Evolutionary conservation across 2,113 vertebrate genomes (phyloP), one percentile per base, ranked within the genome.

Genomic region (Eptesicus fuscus): DNA sequence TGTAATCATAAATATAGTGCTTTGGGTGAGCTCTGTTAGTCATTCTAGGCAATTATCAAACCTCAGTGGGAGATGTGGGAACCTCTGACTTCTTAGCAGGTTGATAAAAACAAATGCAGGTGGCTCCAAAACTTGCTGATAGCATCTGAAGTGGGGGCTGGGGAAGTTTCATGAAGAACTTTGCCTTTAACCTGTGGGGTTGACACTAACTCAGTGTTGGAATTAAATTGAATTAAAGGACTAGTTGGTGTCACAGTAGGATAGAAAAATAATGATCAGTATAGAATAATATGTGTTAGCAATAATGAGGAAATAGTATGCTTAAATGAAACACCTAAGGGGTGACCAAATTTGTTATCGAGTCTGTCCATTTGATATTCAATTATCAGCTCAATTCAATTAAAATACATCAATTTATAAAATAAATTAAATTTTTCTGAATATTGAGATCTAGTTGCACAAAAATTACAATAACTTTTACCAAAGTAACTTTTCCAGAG

Each of bases 401-500:
- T 70, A 86, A 92, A 80, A 32, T 35, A 65, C 76, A 83, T 83
- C 28, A 14, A 84, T 32, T 74, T 44, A 53, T 6, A 67, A 88
- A 93, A 63, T 9, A 92, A 89, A 82, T 37, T 35, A 79, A 59
- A 40, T 30, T 53, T 32, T 83, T 77, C 63, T 88, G 32, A 37
- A 5, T 65, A 89, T 30, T 78, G 30, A 95, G 28, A 71, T 63
- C 65, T 84, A 82, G 20, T 70, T 79, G 76, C 51, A 83, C 18
- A 93, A 30, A 96, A 95, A 94, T 90, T 42, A 87, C 47, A 91
- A 44, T 74, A 91, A 94, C 65, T 47, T 87, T 83, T 73, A 65
- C 80, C 37, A 56, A 90, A 92, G 65, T 83, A 80, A 87, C 40
- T 88, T 91, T 94, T 95, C 87, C 90, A 97, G 53, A 96, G 23